Base-by-base conservation (phyloP, 1,140 invertebrate genomes). In the Caenorhabditis briggsae region DNA sequence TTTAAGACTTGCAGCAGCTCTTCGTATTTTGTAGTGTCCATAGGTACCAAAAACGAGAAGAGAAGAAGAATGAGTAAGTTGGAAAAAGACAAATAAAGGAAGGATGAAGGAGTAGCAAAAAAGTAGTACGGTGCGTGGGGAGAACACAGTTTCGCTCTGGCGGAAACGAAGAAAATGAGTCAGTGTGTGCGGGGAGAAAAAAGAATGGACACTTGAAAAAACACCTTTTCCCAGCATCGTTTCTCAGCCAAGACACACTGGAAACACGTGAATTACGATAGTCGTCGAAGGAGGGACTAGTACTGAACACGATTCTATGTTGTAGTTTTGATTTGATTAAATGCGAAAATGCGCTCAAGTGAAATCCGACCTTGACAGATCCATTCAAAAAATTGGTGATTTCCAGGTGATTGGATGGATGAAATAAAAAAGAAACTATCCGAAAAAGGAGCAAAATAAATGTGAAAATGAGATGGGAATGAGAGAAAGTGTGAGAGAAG, bases 261-360 rank as follows among this genome's bases (percentile, higher is more conserved):
- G 64, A 70, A 70, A 46, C 64, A 70, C 64, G 64, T 70, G 64
- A 70, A 70, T 3, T 2, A 33, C 11, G 23, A 18, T 16, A 64
- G 59, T 64, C 59, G 33, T 43, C 14, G 50, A 11, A 53, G 50
- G 16, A 16, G 2, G 58, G 18, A 18, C n/a, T 8, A 8, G 3
- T n/a, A 50, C 70, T 5, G 46, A 78, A 78, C 70, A 78, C 70
- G 70, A 78, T 50, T 78, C 70, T 78, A 48, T 78, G 46, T 78
- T 50, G 46, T 78, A 78, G 70, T 78, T 78, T 25, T 78, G n/a
- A 78, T 78, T 20, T 25, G 50, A 78, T 78, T 78, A 74, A 7
- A 41, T 70, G 9, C 5, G 14, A 9, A n/a, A 78, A 78, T 23
- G 7, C 48, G 50, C 20, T 78, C 46, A 9, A 48, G 14, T 70